Evolutionary conservation across 2,797 vertebrate species (phyloP).

Genomic region (Xiphorhynchus erythropygius): DNA sequence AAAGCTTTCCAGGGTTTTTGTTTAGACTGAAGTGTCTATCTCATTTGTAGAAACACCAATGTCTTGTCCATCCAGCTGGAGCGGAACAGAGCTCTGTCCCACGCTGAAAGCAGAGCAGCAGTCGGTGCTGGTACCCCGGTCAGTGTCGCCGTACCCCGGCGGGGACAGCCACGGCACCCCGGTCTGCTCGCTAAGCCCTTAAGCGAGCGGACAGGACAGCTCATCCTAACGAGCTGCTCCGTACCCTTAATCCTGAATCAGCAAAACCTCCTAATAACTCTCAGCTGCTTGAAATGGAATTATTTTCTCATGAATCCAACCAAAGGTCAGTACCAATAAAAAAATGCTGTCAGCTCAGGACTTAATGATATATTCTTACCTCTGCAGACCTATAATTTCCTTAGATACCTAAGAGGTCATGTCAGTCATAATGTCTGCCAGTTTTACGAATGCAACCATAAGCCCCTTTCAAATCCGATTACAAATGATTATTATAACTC

Average conservation of each 20-base stretch:
- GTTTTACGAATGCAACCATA: constrained; percentile 66
- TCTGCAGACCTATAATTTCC: constrained; percentile 65
- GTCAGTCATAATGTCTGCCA: constrained; percentile 71
- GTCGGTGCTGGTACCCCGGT: background rate
- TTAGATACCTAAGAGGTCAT: constrained; percentile 66
- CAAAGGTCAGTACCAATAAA: constrained; percentile 59
- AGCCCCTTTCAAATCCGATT: constrained; percentile 70
- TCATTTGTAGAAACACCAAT: background rate
- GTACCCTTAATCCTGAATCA: constrained; percentile 72
- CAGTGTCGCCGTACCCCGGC: background rate
- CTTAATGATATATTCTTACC: constrained; percentile 63
- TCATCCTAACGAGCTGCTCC: constrained; percentile 35
- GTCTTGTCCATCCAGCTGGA: background rate
- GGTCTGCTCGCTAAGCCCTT: background rate
- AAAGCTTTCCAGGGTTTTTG: background rate
- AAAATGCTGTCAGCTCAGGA: constrained; percentile 51
- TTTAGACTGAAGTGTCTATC: background rate
- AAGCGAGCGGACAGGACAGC: background rate
- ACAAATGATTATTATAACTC: constrained; percentile 61
- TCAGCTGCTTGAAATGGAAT: constrained; percentile 74
- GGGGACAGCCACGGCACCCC: background rate
- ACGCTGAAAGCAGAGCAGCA: background rate
- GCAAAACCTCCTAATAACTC: constrained; percentile 66
- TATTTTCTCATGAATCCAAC: constrained; percentile 74
- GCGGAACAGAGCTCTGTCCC: background rate